Base-by-base conservation (phyloP, 2,888 invertebrate genomes). In the Deilephila elpenor region DNA sequence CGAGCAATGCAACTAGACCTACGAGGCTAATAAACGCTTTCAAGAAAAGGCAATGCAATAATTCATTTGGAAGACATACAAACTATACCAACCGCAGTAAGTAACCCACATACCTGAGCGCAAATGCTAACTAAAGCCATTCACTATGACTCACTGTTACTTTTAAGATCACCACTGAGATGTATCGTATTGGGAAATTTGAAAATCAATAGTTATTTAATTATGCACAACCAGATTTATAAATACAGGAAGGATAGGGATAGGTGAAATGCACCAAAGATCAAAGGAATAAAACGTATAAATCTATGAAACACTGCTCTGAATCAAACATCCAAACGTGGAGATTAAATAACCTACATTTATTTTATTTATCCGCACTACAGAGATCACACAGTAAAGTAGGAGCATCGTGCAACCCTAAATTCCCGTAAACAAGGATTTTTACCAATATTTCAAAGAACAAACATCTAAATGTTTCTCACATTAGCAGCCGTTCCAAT, bases 71-170 rank as follows among this genome's bases (percentile, higher is more conserved):
- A 25, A 34, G n/a, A 67, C 51, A 61, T 61, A 67, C 20, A 67
- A 25, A 51, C 51, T 51, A 51, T 51, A 14, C 67, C 44, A 67
- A 44, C 25, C 25, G 44, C n/a, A 64, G 44, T 67, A 67, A 67
- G 67, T 67, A 67, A 67, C 67, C 67, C 67, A 67, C 67, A 67
- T 51, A 67, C 67, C 67, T 67, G 67, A 67, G 51, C 67, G 44
- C 25, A 67, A 67, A 67, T 67, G 51, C 51, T 67, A 62, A 62
- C 61, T 61, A 64, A 64, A 64, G 37, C 67, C 67, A 25, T 67
- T 67, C 67, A 67, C 51, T 25, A 51, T 67, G 67, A 67, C 67
- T 67, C 67, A 67, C 67, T 25, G 25, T 67, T 51, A 19, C 51
- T 67, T 62, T 67, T 67, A 67, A 67, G 67, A 67, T 67, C 67